Percentiles rank a stretch among this genome's conserved stretches.
Conservation (phyloP, 1,140 invertebrate species). For the Drosophila burlai region DNA sequence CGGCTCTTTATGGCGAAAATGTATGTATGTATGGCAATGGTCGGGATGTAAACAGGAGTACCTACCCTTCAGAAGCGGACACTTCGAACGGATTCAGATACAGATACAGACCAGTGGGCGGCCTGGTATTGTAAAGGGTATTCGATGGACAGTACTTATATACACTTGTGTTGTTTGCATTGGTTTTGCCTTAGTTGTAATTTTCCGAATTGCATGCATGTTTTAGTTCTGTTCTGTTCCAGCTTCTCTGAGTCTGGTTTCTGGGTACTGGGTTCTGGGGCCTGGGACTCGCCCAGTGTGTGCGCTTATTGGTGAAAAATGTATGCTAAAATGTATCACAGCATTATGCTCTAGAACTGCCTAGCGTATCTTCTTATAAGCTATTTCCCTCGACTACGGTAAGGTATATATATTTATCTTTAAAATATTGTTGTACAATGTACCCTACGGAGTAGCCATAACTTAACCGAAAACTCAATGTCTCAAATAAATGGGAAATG, state of each 20-base stretch:
- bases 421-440: conserved; percentile 51
- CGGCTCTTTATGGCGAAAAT: conserved; percentile 3
- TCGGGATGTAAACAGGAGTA: conserved; percentile 27
- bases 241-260: conserved; percentile 12
- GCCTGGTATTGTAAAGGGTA: conserved; percentile 22
- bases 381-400: conserved; percentile 71
- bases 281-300: conserved; percentile 16
- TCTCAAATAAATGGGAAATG: conserved; percentile 31
- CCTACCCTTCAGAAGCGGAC: conserved; percentile 46
- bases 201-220: conserved; percentile 33
- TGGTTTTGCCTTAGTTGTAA: conserved; percentile 17
- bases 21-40: conserved; percentile 16
- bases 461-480: conserved; percentile 29
- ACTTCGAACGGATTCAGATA: conserved; percentile 37
- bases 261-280: conserved; percentile 6
- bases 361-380: conserved; percentile 71
- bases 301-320: conserved; percentile 57
- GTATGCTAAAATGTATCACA: conserved; percentile 82
- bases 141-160: conserved; percentile 23
- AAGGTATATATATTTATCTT: conserved; percentile 17
- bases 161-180: conserved; percentile 18
- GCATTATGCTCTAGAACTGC: conserved; percentile 82
- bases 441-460: conserved; percentile 28
- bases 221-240: conserved; percentile 19
- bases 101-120: conserved; percentile 1